phyloP scores from a whole-genome alignment of 2,797 vertebrate species.

The Podarcis siculus region DNA sequence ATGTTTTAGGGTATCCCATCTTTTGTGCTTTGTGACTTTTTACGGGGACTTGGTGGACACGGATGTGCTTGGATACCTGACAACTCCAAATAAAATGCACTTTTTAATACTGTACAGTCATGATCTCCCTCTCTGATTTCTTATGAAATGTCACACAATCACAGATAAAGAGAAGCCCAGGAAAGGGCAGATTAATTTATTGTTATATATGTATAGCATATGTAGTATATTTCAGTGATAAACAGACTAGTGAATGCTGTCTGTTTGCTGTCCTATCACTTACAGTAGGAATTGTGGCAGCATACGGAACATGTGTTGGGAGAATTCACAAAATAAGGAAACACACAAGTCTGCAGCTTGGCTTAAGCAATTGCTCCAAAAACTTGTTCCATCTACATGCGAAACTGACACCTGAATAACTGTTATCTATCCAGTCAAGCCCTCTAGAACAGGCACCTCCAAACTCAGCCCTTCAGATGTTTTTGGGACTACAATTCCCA shows the following conservation, averaged over 20 bases:
- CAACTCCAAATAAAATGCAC: constrained; percentile 59
- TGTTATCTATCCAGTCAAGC: background rate
- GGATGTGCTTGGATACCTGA: constrained; percentile 10
- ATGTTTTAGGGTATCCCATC: constrained; percentile 23
- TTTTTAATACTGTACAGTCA: constrained; percentile 52
- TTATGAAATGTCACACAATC: background rate
- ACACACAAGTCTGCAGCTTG: background rate
- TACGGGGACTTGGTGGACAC: background rate
- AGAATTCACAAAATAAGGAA: background rate
- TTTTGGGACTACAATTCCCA: too few relatives aligned
- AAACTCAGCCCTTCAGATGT: too few relatives aligned
- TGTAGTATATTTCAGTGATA: background rate
- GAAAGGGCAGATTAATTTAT: background rate
- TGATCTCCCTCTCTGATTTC: constrained; percentile 11
- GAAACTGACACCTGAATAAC: background rate
- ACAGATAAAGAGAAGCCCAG: background rate
- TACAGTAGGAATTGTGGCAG: background rate
- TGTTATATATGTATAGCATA: background rate
- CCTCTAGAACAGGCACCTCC: too few relatives aligned
- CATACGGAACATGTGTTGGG: background rate
- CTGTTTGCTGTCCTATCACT: background rate
- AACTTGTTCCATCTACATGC: background rate
- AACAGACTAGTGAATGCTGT: background rate
- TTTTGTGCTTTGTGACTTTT: constrained; percentile 26
- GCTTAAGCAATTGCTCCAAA: background rate